Percentiles rank a stretch among this genome's conserved stretches.
phyloP scores from a whole-genome alignment of 2,888 invertebrate genomes.

The Cremastinae sp. region DNA sequence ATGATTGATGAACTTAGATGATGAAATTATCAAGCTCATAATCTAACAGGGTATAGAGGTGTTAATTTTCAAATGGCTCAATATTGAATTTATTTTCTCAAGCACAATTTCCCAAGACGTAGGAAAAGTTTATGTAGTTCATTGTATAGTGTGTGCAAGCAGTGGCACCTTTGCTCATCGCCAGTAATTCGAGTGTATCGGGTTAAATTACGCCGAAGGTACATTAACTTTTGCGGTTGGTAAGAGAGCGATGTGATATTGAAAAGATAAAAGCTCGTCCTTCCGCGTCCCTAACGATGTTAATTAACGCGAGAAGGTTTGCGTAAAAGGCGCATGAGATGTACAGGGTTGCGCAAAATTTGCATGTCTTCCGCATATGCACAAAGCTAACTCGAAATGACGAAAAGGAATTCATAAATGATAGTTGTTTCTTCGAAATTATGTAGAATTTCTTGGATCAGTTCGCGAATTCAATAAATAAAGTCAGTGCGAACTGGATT shows the following conservation, averaged over 20 bases:
- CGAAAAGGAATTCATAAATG: background rate
- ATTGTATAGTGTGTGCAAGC: constrained; percentile 6
- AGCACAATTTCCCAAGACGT: background rate
- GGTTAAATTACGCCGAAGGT: constrained; percentile 41
- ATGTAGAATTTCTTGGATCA: no score
- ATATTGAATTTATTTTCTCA: no score
- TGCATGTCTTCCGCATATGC: background rate
- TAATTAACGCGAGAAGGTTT: constrained; percentile 42
- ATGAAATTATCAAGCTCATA: no score
- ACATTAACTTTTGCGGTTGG: constrained; percentile 32
- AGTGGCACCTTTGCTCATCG: constrained; percentile 24
- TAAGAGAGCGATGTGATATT: constrained; percentile 38
- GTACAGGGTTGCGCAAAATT: constrained; percentile 37
- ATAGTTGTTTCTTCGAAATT: no score
- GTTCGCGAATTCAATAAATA: no score
- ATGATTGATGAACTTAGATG: no score
- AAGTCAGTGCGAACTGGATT: no score
- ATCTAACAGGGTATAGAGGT: no score
- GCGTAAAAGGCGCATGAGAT: background rate
- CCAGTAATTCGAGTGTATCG: constrained; percentile 45
- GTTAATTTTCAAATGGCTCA: no score
- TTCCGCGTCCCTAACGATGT: constrained; percentile 23
- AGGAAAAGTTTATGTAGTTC: constrained; percentile 12
- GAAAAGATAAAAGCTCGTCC: constrained; percentile 49
- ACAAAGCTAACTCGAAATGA: no score